These are phyloP conservation scores for Sterna hirundo DNA, from an alignment of 2,113 vertebrate genomes.

Conservation along the genomic window DNA sequence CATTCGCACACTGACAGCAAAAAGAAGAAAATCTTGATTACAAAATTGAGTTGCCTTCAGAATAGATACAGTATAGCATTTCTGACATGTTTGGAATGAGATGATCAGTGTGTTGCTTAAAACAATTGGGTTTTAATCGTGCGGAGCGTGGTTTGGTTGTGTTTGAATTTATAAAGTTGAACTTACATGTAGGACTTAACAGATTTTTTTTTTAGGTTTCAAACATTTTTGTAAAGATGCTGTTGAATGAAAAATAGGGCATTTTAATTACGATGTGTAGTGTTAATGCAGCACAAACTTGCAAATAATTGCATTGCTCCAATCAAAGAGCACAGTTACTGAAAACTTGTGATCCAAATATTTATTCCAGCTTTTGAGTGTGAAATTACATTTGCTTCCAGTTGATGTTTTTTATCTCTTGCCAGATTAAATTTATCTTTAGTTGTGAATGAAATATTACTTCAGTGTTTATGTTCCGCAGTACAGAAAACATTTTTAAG, in stretches of 20 bases:
- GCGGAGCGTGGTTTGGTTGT: accelerated
- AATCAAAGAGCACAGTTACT: background rate
- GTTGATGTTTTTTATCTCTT: background rate
- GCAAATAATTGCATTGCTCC: background rate
- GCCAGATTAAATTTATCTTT: background rate
- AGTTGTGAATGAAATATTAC: background rate
- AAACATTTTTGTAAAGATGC: background rate
- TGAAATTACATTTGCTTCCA: background rate
- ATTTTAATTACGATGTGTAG: background rate
- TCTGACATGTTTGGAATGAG: background rate
- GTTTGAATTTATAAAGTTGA: background rate
- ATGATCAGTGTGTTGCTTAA: background rate
- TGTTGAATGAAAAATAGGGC: background rate
- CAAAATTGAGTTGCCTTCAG: background rate
- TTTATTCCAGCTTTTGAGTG: background rate
- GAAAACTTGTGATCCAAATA: background rate
- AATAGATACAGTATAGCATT: background rate
- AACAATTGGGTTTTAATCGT: background rate
- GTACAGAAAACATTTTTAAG: background rate
- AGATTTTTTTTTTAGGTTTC: background rate
- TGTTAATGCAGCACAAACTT: background rate
- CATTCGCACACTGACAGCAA: background rate
- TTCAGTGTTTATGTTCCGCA: background rate
- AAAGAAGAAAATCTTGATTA: background rate
- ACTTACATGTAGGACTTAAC: background rate